Conservation (phyloP, 2,113 vertebrate genomes). For the Solea solea region DNA sequence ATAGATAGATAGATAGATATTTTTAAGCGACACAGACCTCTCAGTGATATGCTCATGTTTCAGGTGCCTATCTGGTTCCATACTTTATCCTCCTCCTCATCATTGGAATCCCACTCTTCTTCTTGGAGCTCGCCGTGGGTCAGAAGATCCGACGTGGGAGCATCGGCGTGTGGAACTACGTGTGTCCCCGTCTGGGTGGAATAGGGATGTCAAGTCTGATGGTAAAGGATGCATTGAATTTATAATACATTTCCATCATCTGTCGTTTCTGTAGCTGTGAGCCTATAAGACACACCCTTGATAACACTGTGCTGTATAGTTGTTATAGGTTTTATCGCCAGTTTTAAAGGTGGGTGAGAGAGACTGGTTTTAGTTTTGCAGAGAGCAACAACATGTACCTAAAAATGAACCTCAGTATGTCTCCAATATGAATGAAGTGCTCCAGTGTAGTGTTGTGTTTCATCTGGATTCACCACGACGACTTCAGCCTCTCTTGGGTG, state of each 20-base stretch:
- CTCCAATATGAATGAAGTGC: too few species aligned
- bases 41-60: neutral
- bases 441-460: too few species aligned
- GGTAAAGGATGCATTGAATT: slow-evolving; percentile 71
- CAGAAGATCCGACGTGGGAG: slow-evolving; percentile 94
- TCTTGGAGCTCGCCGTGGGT: slow-evolving; percentile 94
- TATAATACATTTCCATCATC: neutral
- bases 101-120: slow-evolving; percentile 95
- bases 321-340: too few species aligned
- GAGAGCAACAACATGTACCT: too few species aligned
- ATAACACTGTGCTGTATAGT: too few species aligned
- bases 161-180: slow-evolving; percentile 95
- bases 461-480: slow-evolving; percentile 8
- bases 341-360: too few species aligned
- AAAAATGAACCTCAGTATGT: too few species aligned
- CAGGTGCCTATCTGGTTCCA: slow-evolving; percentile 94
- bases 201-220: slow-evolving; percentile 93
- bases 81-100: slow-evolving; percentile 92
- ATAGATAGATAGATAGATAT: too few species aligned
- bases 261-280: neutral
- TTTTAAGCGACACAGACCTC: neutral
- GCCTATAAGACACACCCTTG: too few species aligned
- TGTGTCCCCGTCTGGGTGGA: slow-evolving; percentile 91
- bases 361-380: too few species aligned
- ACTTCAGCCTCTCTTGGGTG: slow-evolving; percentile 15